Evolutionary conservation across 2,888 invertebrate species (phyloP).

Genomic region (Cephus runcator): DNA sequence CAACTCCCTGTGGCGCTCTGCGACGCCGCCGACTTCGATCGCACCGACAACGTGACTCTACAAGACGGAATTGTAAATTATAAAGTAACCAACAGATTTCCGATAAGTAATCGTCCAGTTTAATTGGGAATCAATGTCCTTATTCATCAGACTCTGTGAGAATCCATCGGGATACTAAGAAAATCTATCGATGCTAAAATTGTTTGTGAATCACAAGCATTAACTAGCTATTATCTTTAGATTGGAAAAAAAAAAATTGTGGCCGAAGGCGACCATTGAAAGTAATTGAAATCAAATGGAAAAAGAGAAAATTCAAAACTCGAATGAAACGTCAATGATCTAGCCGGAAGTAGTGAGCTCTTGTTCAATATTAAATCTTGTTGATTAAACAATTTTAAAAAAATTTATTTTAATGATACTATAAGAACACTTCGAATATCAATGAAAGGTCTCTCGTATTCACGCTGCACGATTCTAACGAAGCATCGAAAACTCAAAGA

Average conservation of each 20-base stretch:
- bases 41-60: slow-evolving; percentile 58
- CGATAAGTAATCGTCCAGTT: neutral
- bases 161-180: slow-evolving; percentile 21
- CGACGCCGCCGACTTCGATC: slow-evolving; percentile 45
- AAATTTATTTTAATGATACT: neutral
- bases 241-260: neutral
- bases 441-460: neutral
- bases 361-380: no score
- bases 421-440: neutral
- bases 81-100: neutral
- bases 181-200: neutral
- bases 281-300: neutral
- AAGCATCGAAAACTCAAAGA: neutral
- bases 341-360: neutral
- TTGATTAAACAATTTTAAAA: neutral
- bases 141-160: neutral
- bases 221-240: neutral
- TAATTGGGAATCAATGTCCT: neutral
- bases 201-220: neutral
- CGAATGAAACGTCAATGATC: neutral
- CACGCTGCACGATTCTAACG: neutral
- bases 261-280: neutral
- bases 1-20: slow-evolving; percentile 54
- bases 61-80: slow-evolving; percentile 31
- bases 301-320: neutral